These are phyloP conservation scores for Cyprinodon variegatus DNA, from an alignment of 2,113 vertebrate genomes.

Conservation along the genomic window DNA sequence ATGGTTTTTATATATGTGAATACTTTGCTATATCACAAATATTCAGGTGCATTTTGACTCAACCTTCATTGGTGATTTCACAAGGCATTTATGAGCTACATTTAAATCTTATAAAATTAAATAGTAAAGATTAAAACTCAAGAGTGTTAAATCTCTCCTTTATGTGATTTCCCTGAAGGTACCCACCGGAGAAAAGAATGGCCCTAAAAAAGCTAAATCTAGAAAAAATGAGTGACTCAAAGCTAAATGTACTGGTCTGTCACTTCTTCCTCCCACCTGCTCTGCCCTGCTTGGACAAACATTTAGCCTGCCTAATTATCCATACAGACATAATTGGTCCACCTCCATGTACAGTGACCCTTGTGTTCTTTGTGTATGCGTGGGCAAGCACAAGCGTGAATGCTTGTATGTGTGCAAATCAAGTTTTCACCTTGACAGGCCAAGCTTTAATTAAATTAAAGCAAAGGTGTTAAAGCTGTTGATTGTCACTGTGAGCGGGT, in stretches of 20 bases:
- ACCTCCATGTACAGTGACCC: constrained; percentile 61
- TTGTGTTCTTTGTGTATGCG: constrained; percentile 45
- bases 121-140: neutral
- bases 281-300: constrained; percentile 14
- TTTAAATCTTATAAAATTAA: neutral
- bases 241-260: constrained; percentile 9
- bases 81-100: neutral
- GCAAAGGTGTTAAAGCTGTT: constrained; percentile 79
- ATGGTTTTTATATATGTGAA: too few relatives aligned
- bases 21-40: too few relatives aligned
- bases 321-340: constrained; percentile 65
- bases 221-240: constrained; percentile 6
- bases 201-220: constrained; percentile 9
- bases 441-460: constrained; percentile 85
- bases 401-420: constrained; percentile 71
- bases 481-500: constrained; percentile 70
- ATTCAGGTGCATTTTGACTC: neutral
- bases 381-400: constrained; percentile 34
- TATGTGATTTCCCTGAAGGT: neutral
- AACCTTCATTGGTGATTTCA: neutral
- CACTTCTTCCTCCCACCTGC: constrained; percentile 9
- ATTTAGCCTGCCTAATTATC: constrained; percentile 65
- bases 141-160: too few relatives aligned
- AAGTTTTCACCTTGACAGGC: constrained; percentile 77
- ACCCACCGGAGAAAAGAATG: constrained; percentile 7